Conservation (phyloP, 2,113 vertebrate species). For the Athene cunicularia region DNA sequence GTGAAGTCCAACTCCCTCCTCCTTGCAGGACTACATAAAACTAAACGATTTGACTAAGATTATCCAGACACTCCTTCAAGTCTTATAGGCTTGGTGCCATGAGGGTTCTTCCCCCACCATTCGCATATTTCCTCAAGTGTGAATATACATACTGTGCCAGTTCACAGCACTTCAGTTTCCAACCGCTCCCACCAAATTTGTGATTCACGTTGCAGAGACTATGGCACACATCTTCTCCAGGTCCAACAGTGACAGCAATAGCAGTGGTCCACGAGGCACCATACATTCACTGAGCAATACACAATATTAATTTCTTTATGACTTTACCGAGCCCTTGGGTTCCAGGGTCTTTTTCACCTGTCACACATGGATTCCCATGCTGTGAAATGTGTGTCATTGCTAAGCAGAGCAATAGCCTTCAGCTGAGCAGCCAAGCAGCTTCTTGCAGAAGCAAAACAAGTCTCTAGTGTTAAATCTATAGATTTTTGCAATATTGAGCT, state of each 20-base stretch:
- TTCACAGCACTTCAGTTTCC: neutral
- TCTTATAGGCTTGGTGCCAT: neutral
- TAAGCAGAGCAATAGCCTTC: neutral
- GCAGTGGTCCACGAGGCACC: rapidly evolving
- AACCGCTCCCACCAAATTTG: neutral
- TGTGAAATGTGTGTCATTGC: neutral
- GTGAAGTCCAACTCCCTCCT: neutral
- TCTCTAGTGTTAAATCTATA: neutral
- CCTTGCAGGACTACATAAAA: neutral
- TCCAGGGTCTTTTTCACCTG: neutral
- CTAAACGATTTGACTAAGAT: neutral
- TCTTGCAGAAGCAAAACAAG: neutral
- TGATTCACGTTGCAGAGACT: neutral
- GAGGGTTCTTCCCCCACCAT: neutral
- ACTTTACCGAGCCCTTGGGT: neutral
- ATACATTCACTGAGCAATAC: neutral
- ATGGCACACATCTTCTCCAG: neutral
- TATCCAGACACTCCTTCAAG: neutral
- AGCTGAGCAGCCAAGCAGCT: neutral
- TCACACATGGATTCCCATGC: neutral
- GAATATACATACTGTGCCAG: neutral
- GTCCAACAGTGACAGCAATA: neutral
- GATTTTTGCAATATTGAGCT: neutral
- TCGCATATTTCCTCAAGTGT: neutral
- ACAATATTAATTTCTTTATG: neutral